Conservation (phyloP, 2,888 invertebrate species). For the Xestia c-nigrum region DNA sequence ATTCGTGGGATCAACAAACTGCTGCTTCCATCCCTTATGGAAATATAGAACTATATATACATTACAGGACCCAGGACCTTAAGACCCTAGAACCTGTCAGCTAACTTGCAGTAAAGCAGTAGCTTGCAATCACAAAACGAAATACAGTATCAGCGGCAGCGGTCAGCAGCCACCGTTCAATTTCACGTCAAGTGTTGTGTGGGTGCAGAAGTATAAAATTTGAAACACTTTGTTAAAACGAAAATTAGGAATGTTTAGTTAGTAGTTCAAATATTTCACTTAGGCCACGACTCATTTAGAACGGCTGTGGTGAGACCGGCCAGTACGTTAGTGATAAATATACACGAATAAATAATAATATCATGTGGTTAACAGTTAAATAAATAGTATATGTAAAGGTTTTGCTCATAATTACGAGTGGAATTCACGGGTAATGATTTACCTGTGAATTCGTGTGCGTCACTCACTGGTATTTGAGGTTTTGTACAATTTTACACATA, state of each 20-base stretch:
- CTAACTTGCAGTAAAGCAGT: neutral
- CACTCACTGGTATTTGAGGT: neutral
- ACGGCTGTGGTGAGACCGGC: constrained; percentile 33
- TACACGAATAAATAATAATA: neutral
- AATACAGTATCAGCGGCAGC: neutral
- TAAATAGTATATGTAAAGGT: neutral
- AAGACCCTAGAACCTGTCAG: neutral
- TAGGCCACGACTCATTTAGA: constrained; percentile 35
- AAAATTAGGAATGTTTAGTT: constrained; percentile 48
- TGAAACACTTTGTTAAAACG: constrained; percentile 26
- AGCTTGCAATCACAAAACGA: neutral
- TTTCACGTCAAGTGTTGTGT: neutral
- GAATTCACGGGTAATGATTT: neutral
- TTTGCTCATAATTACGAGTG: neutral
- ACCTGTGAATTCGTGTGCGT: no score
- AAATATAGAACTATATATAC: neutral
- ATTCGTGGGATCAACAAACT: neutral
- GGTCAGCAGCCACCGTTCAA: neutral
- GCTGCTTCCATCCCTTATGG: neutral
- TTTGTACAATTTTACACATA: neutral
- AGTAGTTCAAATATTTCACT: constrained; percentile 56
- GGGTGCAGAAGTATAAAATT: constrained; percentile 5
- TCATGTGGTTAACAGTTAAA: constrained; percentile 6
- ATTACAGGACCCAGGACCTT: no score
- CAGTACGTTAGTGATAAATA: neutral